phyloP scores from a whole-genome alignment of 2,888 invertebrate genomes.

The Tetragonula carbonaria region DNA sequence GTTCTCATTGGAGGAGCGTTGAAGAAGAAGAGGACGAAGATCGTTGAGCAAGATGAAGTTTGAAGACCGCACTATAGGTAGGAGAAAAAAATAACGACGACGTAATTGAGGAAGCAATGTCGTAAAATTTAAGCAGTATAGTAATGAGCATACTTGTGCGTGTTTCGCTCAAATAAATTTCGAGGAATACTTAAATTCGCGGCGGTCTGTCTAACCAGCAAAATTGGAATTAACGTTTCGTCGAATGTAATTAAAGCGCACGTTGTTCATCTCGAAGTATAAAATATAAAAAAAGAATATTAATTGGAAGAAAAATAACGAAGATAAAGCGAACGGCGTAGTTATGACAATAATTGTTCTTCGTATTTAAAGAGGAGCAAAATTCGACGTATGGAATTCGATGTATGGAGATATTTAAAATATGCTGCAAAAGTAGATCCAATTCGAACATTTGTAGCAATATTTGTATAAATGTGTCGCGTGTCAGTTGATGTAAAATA shows the following conservation, averaged over 20 bases:
- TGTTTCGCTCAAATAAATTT: conserved; percentile 15
- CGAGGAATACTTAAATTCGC: not conserved
- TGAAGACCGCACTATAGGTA: not conserved
- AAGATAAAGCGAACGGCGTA: not conserved
- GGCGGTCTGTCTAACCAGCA: not conserved
- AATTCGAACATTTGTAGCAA: too few species aligned
- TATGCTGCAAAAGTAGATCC: too few species aligned
- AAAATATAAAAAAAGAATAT: not conserved
- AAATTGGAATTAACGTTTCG: conserved; percentile 19
- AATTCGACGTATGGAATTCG: not conserved
- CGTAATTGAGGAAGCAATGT: conserved; percentile 44
- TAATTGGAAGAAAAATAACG: not conserved
- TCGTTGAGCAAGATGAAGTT: conserved; percentile 27
- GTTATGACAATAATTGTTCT: not conserved
- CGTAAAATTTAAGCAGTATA: conserved; percentile 44
- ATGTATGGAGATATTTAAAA: too few species aligned
- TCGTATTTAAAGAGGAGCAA: not conserved
- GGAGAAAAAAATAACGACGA: conserved; percentile 1
- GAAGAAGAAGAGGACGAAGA: conserved; percentile 6
- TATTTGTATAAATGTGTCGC: too few species aligned
- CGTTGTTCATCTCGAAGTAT: not conserved
- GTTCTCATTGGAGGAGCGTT: conserved; percentile 2
- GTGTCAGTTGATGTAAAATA: too few species aligned
- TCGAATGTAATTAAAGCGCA: not conserved
- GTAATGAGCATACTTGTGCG: conserved; percentile 7